Base-by-base conservation (phyloP, 2,113 vertebrate species). In the Lagopus muta region DNA sequence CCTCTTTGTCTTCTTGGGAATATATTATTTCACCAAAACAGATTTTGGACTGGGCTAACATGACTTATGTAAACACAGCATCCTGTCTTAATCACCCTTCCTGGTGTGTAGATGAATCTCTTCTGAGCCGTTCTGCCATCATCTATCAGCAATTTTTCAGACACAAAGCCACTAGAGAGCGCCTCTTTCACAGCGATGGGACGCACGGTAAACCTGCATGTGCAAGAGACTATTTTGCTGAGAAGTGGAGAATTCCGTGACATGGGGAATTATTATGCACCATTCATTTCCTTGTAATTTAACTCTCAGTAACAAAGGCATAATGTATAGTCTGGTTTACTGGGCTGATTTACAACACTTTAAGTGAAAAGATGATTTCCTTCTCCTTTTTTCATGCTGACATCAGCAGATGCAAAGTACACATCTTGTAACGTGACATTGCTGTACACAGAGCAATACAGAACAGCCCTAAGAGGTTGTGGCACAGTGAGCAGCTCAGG, bases 271-370 rank as follows among this genome's bases (percentile, higher is more conserved):
- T 97, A 97, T 95, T 97, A 96, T 92, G 90, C 95, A 96, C 95
- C 93, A 88, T 97, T 97, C 97, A 94, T 97, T 98, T 97, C 91
- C 97, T 97, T 97, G 97, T 95, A 96, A 98, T 97, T 98, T 97
- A 98, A 96, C 95, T 97, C 95, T 96, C 58, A 32, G 88, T 92
- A 97, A 97, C 96, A 97, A 97, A 97, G 96, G 94, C 95, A 93
- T 97, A 97, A 97, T 92, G 88, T 97, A 96, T 86, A 94, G 95
- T 92, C 92, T 96, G 85, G 96, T 97, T 97, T 97, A 95, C 45
- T 52, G 70, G 81, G 78, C 77, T 98, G 97, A 98, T 97, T 97
- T 97, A 98, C 96, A 96, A 67, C 91, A 82, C 52, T 92, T 93
- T 84, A 96, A 93, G 95, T 93, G 72, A 95, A 97, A 97, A 95